Percentiles rank a stretch among this genome's conserved stretches.
phyloP scores from a whole-genome alignment of 2,113 vertebrate species.

The Vidua chalybeata region DNA sequence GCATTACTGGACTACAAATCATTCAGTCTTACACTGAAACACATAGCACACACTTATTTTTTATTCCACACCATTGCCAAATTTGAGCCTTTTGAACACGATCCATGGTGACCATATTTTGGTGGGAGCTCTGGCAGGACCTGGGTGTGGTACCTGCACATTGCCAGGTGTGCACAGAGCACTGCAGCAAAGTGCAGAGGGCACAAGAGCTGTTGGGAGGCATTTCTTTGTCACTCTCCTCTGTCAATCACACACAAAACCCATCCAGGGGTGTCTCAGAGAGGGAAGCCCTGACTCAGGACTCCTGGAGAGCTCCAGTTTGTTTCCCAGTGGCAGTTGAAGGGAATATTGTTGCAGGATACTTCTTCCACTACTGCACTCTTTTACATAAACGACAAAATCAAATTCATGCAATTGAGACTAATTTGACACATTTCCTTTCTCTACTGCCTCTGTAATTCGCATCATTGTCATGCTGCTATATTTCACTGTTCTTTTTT shows the following conservation, averaged over 20 bases:
- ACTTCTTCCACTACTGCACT: not conserved
- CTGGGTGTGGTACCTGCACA: fast-evolving
- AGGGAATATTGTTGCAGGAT: not conserved
- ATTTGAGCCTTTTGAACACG: not conserved
- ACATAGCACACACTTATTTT: not conserved
- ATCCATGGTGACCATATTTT: fast-evolving
- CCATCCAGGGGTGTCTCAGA: not conserved
- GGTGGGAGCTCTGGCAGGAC: not conserved
- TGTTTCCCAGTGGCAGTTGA: not conserved
- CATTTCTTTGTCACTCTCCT: not conserved
- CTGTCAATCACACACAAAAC: not conserved
- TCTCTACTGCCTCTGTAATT: not conserved
- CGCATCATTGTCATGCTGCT: not conserved
- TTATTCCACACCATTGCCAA: not conserved
- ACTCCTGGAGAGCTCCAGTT: not conserved
- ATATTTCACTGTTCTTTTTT: not conserved
- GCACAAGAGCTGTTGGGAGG: not conserved
- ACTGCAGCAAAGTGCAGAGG: not conserved
- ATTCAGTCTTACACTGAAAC: not conserved
- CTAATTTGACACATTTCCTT: not conserved
- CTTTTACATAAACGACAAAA: not conserved
- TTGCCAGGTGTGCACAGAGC: not conserved
- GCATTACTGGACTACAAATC: no score
- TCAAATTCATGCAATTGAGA: not conserved
- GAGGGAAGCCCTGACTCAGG: not conserved